Evolutionary conservation across 2,888 invertebrate species (phyloP), one percentile per base, ranked within the genome.

Genomic region (Creontiades dilutus): DNA sequence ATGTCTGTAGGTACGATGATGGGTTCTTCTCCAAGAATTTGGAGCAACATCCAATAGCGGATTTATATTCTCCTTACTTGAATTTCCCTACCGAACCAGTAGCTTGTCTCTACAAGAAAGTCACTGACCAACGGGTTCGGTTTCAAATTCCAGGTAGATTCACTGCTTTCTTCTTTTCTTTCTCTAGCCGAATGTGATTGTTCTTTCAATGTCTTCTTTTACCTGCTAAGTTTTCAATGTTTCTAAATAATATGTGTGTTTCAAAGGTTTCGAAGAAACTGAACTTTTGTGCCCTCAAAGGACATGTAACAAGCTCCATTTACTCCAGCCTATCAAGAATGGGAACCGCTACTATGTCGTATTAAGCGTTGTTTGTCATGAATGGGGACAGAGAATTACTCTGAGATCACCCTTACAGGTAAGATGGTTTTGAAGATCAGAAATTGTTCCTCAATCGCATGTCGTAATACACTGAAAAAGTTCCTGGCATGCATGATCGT

Each of bases 361-460:
- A 0, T 95, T 96, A 46, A 95, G 96, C 91, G 95, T 96, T 9
- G 94, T 94, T 48, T 95, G 95, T 7, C 95, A 95, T 91, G 94
- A 94, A 91, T 94, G 95, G 91, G 94, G 94, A 89, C 95, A 94
- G 92, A 94, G 94, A 91, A 95, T 97, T 76, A 94, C 95, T 0
- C 95, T 97, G 47, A 94, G 96, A 90, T 97, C 97, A 0, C 97
- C 97, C 0, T 93, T 97, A 68, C 96, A 96, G 95, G 97, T 96
- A 88, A 16, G 37, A 4, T 37, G 37, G 37, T 37, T 37, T 4
- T 7, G 37, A 37, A 37, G 37, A n/a, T n/a, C n/a, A n/a, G n/a
- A n/a, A n/a, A n/a, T n/a, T 37, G 37, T 37, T 4, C 37, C 37
- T 4, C 37, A 37, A 37, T 37, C n/a, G n/a, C n/a, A n/a, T n/a